Conservation (phyloP, 1,140 invertebrate genomes). For the Drosophila azteca region DNA sequence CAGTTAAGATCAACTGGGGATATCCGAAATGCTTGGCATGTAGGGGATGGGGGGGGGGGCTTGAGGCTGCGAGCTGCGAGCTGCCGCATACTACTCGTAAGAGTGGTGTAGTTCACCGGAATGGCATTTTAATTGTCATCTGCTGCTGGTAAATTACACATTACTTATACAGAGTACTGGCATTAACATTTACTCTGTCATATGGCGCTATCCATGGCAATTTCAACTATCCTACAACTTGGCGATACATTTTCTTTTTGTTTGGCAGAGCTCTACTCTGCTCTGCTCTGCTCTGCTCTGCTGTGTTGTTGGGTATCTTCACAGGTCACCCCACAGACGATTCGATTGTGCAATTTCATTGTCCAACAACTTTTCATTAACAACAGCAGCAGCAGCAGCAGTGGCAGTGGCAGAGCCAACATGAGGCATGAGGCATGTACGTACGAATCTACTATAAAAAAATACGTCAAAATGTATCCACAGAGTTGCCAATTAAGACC, state of each 20-base stretch:
- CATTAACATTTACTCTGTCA: conserved; percentile 54
- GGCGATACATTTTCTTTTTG: conserved; percentile 43
- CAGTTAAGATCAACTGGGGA: conserved; percentile 15
- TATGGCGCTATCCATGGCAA: conserved; percentile 38
- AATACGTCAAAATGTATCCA: conserved; percentile 59
- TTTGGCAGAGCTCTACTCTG: too few species aligned
- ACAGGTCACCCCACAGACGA: conserved; percentile 38
- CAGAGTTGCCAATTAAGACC: conserved; percentile 73
- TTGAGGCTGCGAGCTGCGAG: not conserved
- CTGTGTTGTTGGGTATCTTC: conserved; percentile 23
- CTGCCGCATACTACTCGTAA: conserved; percentile 25
- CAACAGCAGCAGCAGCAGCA: conserved; percentile 44
- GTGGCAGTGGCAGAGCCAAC: conserved; percentile 11
- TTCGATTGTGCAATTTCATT: conserved; percentile 72
- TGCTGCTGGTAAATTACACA: conserved; percentile 58
- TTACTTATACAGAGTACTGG: conserved; percentile 59
- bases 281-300: not conserved
- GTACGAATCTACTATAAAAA: not conserved
- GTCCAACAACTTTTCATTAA: conserved; percentile 74
- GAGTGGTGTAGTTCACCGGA: conserved; percentile 24
- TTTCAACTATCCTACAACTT: conserved; percentile 5
- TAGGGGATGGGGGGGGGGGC: too few species aligned
- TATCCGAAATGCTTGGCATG: conserved; percentile 25
- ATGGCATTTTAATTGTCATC: conserved; percentile 68
- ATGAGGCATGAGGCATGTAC: conserved; percentile 9